phyloP scores from a whole-genome alignment of 2,113 vertebrate genomes.

The Microcebus lehilahytsara region DNA sequence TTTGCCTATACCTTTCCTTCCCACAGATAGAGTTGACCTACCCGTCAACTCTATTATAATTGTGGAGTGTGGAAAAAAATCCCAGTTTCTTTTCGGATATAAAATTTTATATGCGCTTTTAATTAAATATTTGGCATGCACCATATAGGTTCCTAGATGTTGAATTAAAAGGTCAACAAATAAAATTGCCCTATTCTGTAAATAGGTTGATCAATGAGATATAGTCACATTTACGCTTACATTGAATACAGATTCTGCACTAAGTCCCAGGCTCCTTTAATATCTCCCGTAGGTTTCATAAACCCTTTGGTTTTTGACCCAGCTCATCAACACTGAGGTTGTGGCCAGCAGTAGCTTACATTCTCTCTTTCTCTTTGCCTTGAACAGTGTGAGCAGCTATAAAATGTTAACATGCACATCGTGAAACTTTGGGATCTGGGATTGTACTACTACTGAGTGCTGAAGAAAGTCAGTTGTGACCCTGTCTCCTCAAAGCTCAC shows the following conservation, averaged over 20 bases:
- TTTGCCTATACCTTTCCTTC: neutral
- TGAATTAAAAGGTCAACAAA: conserved; percentile 53
- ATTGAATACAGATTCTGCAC: neutral
- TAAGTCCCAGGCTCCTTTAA: neutral
- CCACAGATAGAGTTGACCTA: neutral
- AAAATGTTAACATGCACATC: neutral
- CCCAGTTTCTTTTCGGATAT: neutral
- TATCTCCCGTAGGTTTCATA: neutral
- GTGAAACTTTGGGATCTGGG: neutral
- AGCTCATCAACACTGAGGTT: conserved; percentile 19
- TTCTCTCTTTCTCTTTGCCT: neutral
- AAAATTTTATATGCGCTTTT: conserved; percentile 31
- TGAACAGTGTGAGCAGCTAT: conserved; percentile 70
- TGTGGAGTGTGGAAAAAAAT: neutral
- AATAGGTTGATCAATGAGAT: conserved; percentile 42
- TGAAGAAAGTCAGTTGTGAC: conserved; percentile 70
- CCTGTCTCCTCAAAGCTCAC: conserved; percentile 52
- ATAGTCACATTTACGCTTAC: neutral
- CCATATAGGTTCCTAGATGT: neutral
- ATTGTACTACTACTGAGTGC: conserved; percentile 64
- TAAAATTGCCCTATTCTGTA: conserved; percentile 54
- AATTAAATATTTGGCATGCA: conserved; percentile 26
- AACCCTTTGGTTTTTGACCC: neutral
- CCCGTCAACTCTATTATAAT: too few relatives aligned
- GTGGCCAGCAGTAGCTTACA: conserved; percentile 21